A percentile compares a stretch with the other conserved stretches of the same genome.
These are phyloP conservation scores for Notarius lentiginosus DNA, from an alignment of 2,113 vertebrate species.

Conservation along the genomic window DNA sequence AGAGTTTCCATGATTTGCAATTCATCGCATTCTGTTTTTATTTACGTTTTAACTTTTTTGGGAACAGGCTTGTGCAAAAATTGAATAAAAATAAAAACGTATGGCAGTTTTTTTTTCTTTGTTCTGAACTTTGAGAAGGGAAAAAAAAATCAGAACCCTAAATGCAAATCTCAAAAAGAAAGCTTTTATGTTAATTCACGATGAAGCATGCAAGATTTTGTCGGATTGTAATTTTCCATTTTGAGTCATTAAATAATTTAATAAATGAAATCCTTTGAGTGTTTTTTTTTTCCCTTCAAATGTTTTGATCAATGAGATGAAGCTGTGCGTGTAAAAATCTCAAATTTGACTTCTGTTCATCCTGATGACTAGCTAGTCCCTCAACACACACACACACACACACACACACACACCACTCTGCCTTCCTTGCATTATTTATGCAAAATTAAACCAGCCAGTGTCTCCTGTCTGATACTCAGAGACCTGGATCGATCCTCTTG, in stretches of 20 bases:
- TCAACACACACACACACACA: constrained; percentile 29
- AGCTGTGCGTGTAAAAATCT: background rate
- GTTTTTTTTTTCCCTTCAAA: background rate
- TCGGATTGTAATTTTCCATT: no score
- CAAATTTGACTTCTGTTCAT: background rate
- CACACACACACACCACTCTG: constrained; percentile 33
- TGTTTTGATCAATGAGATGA: background rate
- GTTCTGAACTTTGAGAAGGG: no score
- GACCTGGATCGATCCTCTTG: constrained; percentile 68
- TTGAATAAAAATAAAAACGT: no score
- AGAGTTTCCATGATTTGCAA: no score
- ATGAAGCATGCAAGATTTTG: no score
- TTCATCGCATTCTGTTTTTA: no score
- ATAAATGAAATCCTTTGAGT: background rate
- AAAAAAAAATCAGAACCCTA: no score
- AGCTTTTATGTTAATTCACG: no score
- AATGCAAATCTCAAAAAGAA: no score
- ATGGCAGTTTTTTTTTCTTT: no score
- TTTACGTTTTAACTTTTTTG: no score
- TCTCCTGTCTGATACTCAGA: constrained; percentile 67
- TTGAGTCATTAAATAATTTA: background rate
- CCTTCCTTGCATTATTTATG: constrained; percentile 70
- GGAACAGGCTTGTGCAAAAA: no score
- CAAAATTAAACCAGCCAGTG: constrained; percentile 70
- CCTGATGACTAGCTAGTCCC: background rate